Base-by-base conservation (phyloP, 2,797 vertebrate genomes). In the Petrocephalus sullivani region DNA sequence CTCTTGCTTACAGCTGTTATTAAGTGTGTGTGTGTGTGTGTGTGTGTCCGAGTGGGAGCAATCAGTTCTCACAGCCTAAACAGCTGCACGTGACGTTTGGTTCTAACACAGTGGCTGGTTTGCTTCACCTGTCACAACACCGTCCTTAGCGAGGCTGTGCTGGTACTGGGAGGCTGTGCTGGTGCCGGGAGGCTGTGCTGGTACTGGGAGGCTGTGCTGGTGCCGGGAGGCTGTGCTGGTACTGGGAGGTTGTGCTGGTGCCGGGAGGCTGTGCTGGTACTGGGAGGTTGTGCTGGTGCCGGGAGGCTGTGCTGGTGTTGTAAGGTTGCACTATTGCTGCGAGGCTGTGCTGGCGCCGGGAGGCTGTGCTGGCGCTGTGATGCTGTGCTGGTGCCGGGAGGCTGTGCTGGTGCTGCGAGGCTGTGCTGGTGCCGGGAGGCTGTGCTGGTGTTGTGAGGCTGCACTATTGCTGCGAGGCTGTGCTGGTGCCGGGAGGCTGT, bases 11-110 rank as follows among this genome's bases (percentile, higher is more conserved):
- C 87, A 83, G 41, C 28, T 78, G 37, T 67, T 84, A 46, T 23
- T 71, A 78, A 78, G 37, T 46, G 71, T 46, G 37, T 78, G 71
- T 89, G 71, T 89, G 12, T 67, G 41, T 28, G 33, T 78, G 16
- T 46, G 37, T 46, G 83, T 75, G 71, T 89, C 8, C 64, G 28
- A 19, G 33, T 56, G 2, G 88, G 87, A 86, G 60, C 4, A 46
- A 83, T 60, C 67, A 67, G 64, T 87, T 89, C 81, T 81, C 85
- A 51, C 61, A 87, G 85, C 51, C 85, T 56, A 86, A 89, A 87
- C 78, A 67, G 75, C 82, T 53, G 46, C 21, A 54, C 2, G 82
- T 84, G 51, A 84, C 21, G 49, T 54, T 78, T 56, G 2, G 21
- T 53, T 84, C 19, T 23, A 28, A 33, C 23, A 54, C 82, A 28